Evolutionary conservation across 64 coral and sea anemone genomes (phyloP).

Genomic region (Catalaphyllia jardinei): DNA sequence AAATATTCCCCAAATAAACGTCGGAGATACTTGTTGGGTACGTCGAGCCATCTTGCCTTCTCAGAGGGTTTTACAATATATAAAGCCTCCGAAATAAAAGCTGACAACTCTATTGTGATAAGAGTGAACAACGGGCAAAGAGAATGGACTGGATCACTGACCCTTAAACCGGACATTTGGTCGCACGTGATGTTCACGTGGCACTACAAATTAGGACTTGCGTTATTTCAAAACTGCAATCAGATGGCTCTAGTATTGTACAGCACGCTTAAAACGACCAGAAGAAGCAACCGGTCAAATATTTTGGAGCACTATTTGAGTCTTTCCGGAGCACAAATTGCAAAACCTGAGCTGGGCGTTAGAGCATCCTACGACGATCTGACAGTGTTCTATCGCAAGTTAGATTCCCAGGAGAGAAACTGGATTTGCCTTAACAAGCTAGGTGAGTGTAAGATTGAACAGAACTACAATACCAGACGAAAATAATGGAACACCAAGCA

Average conservation of each 20-base stretch:
- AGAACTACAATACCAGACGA: not conserved
- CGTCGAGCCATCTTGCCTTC: not conserved
- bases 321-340: not conserved
- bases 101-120: conserved; percentile 5
- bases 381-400: conserved; percentile 23
- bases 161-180: conserved; percentile 10
- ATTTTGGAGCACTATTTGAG: conserved; percentile 30
- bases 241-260: conserved; percentile 12
- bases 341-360: not conserved
- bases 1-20: conserved; percentile 28
- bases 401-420: not conserved
- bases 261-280: not conserved
- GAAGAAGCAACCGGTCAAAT: conserved; percentile 23
- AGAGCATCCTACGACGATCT: conserved; percentile 16
- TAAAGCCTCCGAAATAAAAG: conserved; percentile 15
- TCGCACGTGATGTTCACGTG: conserved; percentile 59
- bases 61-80: conserved; percentile 46
- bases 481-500: too few species aligned
- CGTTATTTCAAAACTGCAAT: conserved; percentile 52
- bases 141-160: conserved; percentile 30
- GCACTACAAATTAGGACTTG: conserved; percentile 26
- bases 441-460: not conserved
- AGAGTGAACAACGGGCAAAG: conserved; percentile 38
- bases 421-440: conserved; percentile 12
- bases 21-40: conserved; percentile 36